Evolutionary conservation across 2,888 invertebrate genomes (phyloP), one percentile per base, ranked within the genome.

Genomic region (Drosophila barbarae): DNA sequence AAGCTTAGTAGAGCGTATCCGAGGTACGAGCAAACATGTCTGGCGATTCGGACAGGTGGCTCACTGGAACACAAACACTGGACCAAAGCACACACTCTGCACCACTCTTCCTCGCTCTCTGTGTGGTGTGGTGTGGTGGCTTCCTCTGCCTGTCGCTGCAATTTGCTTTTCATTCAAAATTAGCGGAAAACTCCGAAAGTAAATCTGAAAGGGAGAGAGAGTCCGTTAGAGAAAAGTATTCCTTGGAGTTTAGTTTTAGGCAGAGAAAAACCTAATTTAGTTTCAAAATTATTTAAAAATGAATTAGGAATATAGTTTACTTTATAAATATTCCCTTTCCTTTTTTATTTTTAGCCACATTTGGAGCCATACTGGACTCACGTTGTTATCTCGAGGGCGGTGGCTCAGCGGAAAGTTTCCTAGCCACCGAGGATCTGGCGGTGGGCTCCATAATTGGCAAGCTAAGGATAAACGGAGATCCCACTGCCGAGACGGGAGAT

Each of bases 321-420:
- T 26, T 7, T 26, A 26, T n/a, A n/a, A 35, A 36, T 18, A 2
- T 15, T 36, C 50, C 50, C 44, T 63, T 69, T 50, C 54, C 55
- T n/a, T 44, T 67, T 60, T 65, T 49, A 12, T 86, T 87, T 87
- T 41, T 90, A 94, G 95, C 92, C 73, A 79, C 84, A 34, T 77
- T 84, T 74, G 86, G 88, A 72, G 89, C 83, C 54, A 92, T 94
- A 86, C 92, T 94, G 81, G 96, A 97, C 90, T 95, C 95, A 85
- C 92, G 96, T 85, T 97, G 97, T 88, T 97, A 95, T 90, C 90
- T 97, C 87, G 95, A 96, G 90, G 95, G 94, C 85, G 97, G 97
- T 36, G 96, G 96, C 46, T 96, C 97, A 1, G 96, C 96, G 51
- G 96, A 96, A 88, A 96, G 95, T 88, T 95, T 97, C 89, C 95